These are phyloP conservation scores for Ormyrus nitidulus DNA, from an alignment of 2,888 invertebrate species.

Conservation along the genomic window DNA sequence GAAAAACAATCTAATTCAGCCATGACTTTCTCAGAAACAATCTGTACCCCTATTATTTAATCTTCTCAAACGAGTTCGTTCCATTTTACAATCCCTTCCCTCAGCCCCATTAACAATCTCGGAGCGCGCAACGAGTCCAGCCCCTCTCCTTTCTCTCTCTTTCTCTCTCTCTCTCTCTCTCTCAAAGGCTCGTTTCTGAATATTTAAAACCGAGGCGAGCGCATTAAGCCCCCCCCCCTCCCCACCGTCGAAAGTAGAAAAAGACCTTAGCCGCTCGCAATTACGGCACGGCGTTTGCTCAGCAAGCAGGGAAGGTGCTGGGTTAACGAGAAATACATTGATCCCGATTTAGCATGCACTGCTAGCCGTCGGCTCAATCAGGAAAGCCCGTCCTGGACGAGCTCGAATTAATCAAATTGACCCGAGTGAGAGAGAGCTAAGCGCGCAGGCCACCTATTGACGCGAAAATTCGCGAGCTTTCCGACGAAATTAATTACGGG, in stretches of 20 bases:
- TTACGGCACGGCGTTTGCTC: not conserved
- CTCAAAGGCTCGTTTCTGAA: no score
- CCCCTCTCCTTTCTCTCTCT: no score
- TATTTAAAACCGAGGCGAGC: no score
- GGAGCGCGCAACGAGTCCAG: no score
- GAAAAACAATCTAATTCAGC: no score
- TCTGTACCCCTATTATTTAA: no score
- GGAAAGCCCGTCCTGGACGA: constrained; percentile 47
- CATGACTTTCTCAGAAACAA: no score
- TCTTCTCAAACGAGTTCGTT: not conserved
- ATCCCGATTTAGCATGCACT: constrained; percentile 46
- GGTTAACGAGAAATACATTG: constrained; percentile 25
- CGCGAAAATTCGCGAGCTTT: constrained; percentile 20
- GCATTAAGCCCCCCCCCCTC: no score
- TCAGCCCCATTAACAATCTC: no score
- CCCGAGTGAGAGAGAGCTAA: constrained; percentile 20
- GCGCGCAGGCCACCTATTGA: constrained; percentile 25
- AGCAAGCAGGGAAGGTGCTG: not conserved
- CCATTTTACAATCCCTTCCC: not conserved
- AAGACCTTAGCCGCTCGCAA: constrained; percentile 3
- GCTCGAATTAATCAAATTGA: constrained; percentile 54
- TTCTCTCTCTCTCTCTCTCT: no score
- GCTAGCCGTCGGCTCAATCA: constrained; percentile 49
- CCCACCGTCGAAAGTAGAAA: not conserved
- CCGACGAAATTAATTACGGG: not conserved